Base-by-base conservation (phyloP, 2,113 vertebrate genomes). In the Chaetodon trifascialis region DNA sequence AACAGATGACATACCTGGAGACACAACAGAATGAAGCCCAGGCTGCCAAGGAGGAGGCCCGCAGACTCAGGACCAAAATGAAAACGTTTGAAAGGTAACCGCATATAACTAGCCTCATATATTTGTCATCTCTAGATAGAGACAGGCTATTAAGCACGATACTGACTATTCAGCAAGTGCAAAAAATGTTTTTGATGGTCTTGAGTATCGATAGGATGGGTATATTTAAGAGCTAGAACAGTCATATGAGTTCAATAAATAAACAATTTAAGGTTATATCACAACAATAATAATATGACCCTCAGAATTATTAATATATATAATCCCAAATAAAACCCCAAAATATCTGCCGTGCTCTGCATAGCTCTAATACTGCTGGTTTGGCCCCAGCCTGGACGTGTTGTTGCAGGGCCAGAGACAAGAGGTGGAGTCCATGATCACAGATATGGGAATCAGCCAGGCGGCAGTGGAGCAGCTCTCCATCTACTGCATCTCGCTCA, bases 361-460 rank as follows among this genome's bases (percentile, higher is more conserved):
- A 16, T 52, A 16, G 11, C 8, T 17, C 8, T 88, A 47, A 89
- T 36, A 8, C 30, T 73, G 5, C 19, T 56, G 40, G 25, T 60
- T 59, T 54, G 23, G 65, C 44, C 49, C 59, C 94, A 99, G 98
- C 83, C 93, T 99, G 56, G 96, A 97, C 42, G 76, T 96, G 73
- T 91, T 99, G 89, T 92, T 99, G 69, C 97, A 98, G 84, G 96
- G 97, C 74, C 98, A 98, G 91, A 95, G 96, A 82, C 88, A 94
- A 0, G 98, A 99, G 86, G 98, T 97, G 79, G 97, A 99, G 86
- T 96, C 96, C 91, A 99, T 99, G 98, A 96, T 99, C 90, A 95
- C 92, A 75, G 97, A 99, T 56, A 98, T 97, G 96, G 98, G 98
- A 21, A 94, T 96, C 0, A 97, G 97, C 73, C 97, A 97, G 59